Percentiles rank a stretch among this genome's conserved stretches.
These are phyloP conservation scores for Acanthosepion pharaonis DNA, from an alignment of 2,888 invertebrate species.

Conservation along the genomic window DNA sequence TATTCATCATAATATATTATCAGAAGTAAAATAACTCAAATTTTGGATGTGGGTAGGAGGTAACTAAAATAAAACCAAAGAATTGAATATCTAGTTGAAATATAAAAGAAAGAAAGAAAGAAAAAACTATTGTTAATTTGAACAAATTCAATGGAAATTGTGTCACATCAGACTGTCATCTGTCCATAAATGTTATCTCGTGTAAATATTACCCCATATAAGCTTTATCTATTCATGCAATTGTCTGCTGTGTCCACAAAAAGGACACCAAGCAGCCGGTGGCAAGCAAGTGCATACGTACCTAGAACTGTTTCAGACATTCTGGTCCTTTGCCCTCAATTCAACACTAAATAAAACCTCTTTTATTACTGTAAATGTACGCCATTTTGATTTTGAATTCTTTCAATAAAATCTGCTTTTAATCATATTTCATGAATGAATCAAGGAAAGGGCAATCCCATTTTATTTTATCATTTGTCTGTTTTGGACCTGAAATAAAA, in stretches of 20 bases:
- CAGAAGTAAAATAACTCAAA: no score
- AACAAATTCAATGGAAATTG: background rate
- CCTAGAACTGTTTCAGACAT: background rate
- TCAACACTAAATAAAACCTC: slow-evolving; percentile 17
- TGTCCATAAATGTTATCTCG: background rate
- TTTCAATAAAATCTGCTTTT: slow-evolving; percentile 20
- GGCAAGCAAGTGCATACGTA: background rate
- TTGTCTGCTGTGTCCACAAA: slow-evolving; percentile 18
- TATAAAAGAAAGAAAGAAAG: no score
- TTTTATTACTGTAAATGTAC: background rate
- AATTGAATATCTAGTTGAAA: no score
- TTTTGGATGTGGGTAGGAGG: no score
- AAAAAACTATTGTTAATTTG: background rate
- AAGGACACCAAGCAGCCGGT: background rate
- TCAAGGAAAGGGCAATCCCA: background rate
- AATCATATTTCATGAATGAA: background rate
- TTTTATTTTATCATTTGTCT: background rate
- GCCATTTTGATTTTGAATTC: background rate
- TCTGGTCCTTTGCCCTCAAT: background rate
- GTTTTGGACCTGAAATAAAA: background rate
- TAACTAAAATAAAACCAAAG: no score
- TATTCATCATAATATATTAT: no score
- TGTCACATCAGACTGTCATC: slow-evolving; percentile 21
- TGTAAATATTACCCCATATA: slow-evolving; percentile 18
- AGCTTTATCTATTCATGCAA: background rate